Percentiles rank a stretch among this genome's conserved stretches.
phyloP scores from a whole-genome alignment of 2,797 vertebrate genomes.

The Takifugu ocellatus region DNA sequence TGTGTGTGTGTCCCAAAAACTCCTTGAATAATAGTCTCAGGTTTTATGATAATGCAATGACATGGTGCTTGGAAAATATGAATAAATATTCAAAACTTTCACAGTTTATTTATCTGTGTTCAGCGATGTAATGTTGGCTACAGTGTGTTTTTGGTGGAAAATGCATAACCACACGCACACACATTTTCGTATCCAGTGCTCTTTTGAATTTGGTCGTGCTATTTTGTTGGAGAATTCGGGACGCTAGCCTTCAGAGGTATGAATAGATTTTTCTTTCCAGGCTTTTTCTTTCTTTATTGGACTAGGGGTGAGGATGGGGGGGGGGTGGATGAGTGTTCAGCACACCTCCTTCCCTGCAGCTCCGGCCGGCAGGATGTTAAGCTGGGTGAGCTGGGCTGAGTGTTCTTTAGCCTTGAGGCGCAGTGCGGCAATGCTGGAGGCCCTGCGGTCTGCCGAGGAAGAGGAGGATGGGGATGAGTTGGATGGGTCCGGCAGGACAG shows the following conservation, averaged over 20 bases:
- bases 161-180: constrained; percentile 6
- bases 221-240: constrained; percentile 64
- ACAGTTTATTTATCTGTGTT: neutral
- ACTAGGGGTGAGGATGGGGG: constrained; percentile 1
- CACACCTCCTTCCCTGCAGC: constrained; percentile 97
- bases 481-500: constrained; percentile 85
- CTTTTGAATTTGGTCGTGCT: constrained; percentile 79
- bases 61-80: too few species aligned
- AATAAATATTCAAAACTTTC: neutral
- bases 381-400: constrained; percentile 96
- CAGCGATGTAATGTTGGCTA: constrained; percentile 1
- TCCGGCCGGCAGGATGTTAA: constrained; percentile 91
- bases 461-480: constrained; percentile 76
- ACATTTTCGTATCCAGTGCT: constrained; percentile 51
- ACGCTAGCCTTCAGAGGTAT: constrained; percentile 58
- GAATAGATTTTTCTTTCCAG: constrained; percentile 19
- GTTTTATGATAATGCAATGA: too few species aligned
- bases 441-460: constrained; percentile 88
- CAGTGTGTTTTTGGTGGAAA: neutral
- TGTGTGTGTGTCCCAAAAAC: neutral
- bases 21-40: too few species aligned
- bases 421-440: constrained; percentile 95
- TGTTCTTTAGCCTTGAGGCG: constrained; percentile 98
- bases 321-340: constrained; percentile 74
- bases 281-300: neutral